A percentile compares a stretch with the other conserved stretches of the same genome.
Evolutionary conservation across 2,113 vertebrate species (phyloP).

Genomic region (Alaudala cheleensis): DNA sequence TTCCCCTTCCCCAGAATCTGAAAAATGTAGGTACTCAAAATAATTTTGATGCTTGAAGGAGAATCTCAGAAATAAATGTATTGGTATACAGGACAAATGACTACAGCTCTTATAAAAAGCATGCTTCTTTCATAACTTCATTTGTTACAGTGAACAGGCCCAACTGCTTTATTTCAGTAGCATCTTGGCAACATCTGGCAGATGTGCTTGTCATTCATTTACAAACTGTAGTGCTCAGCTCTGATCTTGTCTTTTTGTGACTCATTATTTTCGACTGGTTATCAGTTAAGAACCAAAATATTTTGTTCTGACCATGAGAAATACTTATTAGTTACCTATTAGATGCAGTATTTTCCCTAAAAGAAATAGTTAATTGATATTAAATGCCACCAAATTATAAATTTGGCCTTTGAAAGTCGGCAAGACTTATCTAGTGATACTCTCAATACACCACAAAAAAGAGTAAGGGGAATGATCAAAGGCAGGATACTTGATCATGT

Average conservation of each 20-base stretch:
- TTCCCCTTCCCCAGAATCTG: neutral
- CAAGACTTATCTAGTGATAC: neutral
- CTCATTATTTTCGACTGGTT: neutral
- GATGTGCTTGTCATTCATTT: neutral
- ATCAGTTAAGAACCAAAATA: neutral
- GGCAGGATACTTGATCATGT: neutral
- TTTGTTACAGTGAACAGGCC: neutral
- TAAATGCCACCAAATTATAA: neutral
- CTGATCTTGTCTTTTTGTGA: neutral
- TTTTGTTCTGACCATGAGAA: neutral
- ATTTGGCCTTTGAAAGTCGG: neutral
- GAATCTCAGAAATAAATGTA: neutral
- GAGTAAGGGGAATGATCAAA: neutral
- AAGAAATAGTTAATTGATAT: neutral
- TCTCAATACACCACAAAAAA: neutral
- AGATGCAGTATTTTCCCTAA: neutral
- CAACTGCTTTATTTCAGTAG: neutral
- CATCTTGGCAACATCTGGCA: neutral
- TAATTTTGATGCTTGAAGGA: neutral
- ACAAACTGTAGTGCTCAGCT: neutral
- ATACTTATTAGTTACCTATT: neutral
- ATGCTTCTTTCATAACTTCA: neutral
- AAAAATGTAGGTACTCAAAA: neutral
- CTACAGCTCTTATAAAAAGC: neutral
- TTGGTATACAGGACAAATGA: neutral